These are phyloP conservation scores for Parthenolecanium corni DNA, from an alignment of 2,888 invertebrate genomes.

Conservation along the genomic window DNA sequence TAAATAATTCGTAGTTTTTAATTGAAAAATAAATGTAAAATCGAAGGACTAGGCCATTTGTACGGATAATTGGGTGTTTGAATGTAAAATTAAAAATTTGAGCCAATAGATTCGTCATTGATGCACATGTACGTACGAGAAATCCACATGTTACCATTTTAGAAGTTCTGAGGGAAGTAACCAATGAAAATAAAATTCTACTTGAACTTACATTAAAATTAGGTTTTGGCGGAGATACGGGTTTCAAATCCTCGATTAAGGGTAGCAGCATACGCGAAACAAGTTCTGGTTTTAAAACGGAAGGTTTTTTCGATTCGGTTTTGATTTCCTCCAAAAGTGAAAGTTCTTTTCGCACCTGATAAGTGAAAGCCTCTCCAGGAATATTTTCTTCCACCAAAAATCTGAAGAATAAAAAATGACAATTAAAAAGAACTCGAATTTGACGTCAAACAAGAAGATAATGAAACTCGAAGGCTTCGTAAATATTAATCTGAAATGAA, in stretches of 20 bases:
- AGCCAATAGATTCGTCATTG: too few relatives aligned
- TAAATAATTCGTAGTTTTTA: too few relatives aligned
- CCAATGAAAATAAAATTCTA: too few relatives aligned
- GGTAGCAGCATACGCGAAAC: slow-evolving; percentile 68
- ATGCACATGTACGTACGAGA: too few relatives aligned
- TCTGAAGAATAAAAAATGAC: slow-evolving; percentile 33
- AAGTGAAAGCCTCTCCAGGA: slow-evolving; percentile 67
- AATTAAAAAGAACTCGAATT: neutral
- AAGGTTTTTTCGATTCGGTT: neutral
- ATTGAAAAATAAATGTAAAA: too few relatives aligned
- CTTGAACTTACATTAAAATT: slow-evolving; percentile 42
- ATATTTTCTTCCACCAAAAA: slow-evolving; percentile 43
- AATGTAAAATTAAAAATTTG: too few relatives aligned
- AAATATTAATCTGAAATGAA: too few relatives aligned
- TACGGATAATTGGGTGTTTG: too few relatives aligned
- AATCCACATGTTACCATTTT: too few relatives aligned
- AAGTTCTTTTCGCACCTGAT: slow-evolving; percentile 64
- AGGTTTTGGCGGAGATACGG: slow-evolving; percentile 44
- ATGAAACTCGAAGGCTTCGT: too few relatives aligned
- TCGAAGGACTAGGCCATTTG: too few relatives aligned
- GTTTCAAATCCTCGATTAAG: slow-evolving; percentile 55
- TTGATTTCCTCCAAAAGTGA: slow-evolving; percentile 59
- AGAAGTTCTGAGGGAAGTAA: too few relatives aligned
- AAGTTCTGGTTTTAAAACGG: slow-evolving; percentile 56
- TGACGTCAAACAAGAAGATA: neutral